These are phyloP conservation scores for Nixonia krombeini DNA, from an alignment of 1,140 invertebrate genomes.

Conservation along the genomic window DNA sequence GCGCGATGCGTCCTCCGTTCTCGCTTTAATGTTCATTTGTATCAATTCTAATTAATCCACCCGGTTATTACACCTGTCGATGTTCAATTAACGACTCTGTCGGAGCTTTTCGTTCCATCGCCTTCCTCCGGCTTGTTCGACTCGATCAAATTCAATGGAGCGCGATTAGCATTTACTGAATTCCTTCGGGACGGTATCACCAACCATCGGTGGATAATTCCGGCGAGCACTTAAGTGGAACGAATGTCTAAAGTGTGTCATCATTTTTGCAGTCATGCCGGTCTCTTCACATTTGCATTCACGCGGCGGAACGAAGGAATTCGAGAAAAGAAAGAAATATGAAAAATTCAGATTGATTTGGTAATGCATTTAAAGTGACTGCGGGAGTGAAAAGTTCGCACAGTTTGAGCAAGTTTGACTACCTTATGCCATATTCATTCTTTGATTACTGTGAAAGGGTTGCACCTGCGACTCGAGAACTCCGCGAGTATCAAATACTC, in stretches of 20 bases:
- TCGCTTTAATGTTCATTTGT: not conserved
- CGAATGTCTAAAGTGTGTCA: no score
- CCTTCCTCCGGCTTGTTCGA: no score
- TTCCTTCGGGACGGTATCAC: no score
- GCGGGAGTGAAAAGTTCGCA: conserved; percentile 12
- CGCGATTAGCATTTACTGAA: no score
- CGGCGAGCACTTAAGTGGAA: no score
- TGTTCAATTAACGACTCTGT: not conserved
- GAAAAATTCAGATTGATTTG: conserved; percentile 14
- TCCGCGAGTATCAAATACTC: no score
- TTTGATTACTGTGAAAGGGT: conserved; percentile 15
- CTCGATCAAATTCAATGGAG: no score
- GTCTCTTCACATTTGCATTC: no score
- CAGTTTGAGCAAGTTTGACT: conserved; percentile 8
- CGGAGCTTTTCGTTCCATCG: no score
- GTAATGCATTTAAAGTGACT: conserved; percentile 19
- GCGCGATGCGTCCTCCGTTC: not conserved
- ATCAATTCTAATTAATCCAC: not conserved
- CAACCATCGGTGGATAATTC: no score
- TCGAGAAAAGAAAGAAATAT: conserved; percentile 1
- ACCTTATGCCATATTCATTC: conserved; percentile 17
- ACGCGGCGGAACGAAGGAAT: not conserved
- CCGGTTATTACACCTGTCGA: not conserved
- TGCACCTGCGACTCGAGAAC: no score
- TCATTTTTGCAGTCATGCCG: no score